Evolutionary conservation across 1,140 invertebrate genomes (phyloP).

Genomic region (Aporrectodea caliginosa): DNA sequence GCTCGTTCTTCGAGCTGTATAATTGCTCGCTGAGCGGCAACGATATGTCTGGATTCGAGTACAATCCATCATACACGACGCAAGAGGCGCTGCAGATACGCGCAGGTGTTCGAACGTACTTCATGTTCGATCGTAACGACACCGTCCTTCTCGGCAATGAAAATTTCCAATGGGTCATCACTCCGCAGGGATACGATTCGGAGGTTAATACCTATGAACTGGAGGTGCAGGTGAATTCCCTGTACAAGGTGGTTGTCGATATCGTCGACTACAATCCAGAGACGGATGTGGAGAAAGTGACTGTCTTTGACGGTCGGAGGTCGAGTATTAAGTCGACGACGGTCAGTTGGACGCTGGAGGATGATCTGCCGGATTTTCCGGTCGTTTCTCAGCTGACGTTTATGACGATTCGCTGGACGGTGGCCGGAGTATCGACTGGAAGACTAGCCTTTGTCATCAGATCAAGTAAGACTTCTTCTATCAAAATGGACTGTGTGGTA

Average conservation of each 20-base stretch:
- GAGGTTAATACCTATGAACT: background rate
- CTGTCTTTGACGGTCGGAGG: conserved; percentile 41
- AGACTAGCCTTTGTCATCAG: conserved; percentile 48
- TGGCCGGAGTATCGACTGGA: conserved; percentile 44
- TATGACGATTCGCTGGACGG: conserved; percentile 44
- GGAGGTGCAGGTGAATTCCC: conserved; percentile 13
- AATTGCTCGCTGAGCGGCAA: conserved; percentile 62
- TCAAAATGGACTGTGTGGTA: too few relatives aligned
- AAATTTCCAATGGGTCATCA: conserved; percentile 18
- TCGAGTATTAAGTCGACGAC: conserved; percentile 19
- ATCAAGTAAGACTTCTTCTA: conserved; percentile 40
- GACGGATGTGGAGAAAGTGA: conserved; percentile 46
- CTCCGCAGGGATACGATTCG: background rate
- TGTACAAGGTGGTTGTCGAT: conserved; percentile 34
- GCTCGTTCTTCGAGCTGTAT: conserved; percentile 40
- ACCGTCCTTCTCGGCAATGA: conserved; percentile 4
- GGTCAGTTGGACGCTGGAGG: conserved; percentile 46
- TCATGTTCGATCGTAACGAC: conserved; percentile 1
- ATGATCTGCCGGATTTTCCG: conserved; percentile 54
- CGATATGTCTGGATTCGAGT: conserved; percentile 78
- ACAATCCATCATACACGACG: conserved; percentile 81
- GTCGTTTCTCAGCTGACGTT: conserved; percentile 38
- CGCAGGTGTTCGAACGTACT: conserved; percentile 10
- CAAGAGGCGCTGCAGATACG: conserved; percentile 43
- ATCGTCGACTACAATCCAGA: conserved; percentile 52